phyloP scores from a whole-genome alignment of 2,797 vertebrate genomes.

The Xenops minutus region DNA sequence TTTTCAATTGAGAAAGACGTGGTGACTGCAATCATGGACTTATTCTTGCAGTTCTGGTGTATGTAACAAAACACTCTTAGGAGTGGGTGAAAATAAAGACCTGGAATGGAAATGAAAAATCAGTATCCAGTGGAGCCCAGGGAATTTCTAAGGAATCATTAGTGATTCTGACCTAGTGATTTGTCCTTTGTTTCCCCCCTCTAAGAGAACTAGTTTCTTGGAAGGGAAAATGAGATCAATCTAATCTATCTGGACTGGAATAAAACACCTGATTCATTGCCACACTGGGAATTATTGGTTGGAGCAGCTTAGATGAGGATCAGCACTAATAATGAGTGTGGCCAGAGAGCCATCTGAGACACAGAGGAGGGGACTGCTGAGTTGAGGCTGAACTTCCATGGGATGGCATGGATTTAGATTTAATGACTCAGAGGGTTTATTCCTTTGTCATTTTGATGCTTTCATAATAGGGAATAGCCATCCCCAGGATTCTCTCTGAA shows the following conservation, averaged over 20 bases:
- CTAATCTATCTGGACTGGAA: not conserved
- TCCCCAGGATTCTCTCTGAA: not conserved
- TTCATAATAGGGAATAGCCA: not conserved
- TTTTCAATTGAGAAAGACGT: not conserved
- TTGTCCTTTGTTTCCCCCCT: rapidly evolving
- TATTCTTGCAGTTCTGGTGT: not conserved
- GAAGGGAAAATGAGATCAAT: not conserved
- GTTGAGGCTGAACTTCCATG: not conserved
- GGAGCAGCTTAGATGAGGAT: not conserved
- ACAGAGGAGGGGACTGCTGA: not conserved
- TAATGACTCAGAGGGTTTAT: not conserved
- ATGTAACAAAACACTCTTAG: not conserved
- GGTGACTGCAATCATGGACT: not conserved
- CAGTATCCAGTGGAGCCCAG: not conserved
- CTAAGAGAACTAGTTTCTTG: not conserved
- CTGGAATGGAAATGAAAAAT: not conserved
- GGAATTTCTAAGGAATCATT: not conserved
- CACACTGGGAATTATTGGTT: not conserved
- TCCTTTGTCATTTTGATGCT: not conserved
- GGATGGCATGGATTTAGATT: not conserved
- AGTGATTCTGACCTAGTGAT: not conserved
- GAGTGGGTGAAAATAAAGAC: not conserved
- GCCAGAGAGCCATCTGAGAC: not conserved
- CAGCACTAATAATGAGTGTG: not conserved
- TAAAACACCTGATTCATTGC: constrained; percentile 3